A percentile compares a stretch with the other conserved stretches of the same genome.
These are phyloP conservation scores for Chymomyza costata DNA, from an alignment of 1,140 invertebrate genomes.

Conservation along the genomic window DNA sequence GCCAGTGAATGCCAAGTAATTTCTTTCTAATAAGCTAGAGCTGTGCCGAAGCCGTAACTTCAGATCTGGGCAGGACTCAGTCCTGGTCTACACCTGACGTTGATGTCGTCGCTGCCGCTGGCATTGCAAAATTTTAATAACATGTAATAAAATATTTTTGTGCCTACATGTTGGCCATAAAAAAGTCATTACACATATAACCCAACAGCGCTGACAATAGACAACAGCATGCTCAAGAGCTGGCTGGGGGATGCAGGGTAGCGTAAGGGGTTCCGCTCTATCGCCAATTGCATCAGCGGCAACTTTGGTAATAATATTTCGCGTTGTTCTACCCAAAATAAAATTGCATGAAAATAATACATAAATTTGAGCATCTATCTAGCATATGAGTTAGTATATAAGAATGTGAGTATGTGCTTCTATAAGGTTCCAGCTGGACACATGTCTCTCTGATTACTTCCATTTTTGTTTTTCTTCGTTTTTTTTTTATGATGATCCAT, in stretches of 20 bases:
- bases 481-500: slow-evolving; percentile 56
- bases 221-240: background rate
- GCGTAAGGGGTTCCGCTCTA: slow-evolving; percentile 6
- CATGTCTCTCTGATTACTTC: slow-evolving; percentile 7
- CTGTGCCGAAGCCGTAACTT: slow-evolving; percentile 16
- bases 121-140: slow-evolving; percentile 66
- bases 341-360: slow-evolving; percentile 60
- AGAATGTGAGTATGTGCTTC: slow-evolving; percentile 11
- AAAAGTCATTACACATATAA: slow-evolving; percentile 70
- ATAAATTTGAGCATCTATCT: slow-evolving; percentile 36
- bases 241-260: background rate
- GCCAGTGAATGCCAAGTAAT: slow-evolving; percentile 38
- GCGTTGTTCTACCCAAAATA: slow-evolving; percentile 22
- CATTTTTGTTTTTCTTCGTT: too few species aligned
- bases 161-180: slow-evolving; percentile 62
- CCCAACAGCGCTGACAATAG: slow-evolving; percentile 13
- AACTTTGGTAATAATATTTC: slow-evolving; percentile 39
- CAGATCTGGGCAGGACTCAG: slow-evolving; percentile 16
- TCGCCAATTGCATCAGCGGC: slow-evolving; percentile 35
- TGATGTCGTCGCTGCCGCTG: slow-evolving; percentile 23
- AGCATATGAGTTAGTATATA: too few species aligned
- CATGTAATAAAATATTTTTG: slow-evolving; percentile 70
- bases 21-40: slow-evolving; percentile 66
- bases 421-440: slow-evolving; percentile 27
- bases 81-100: slow-evolving; percentile 12